These are phyloP conservation scores for Mesoclemmys tuberculata DNA, from an alignment of 2,113 vertebrate genomes.

Conservation along the genomic window DNA sequence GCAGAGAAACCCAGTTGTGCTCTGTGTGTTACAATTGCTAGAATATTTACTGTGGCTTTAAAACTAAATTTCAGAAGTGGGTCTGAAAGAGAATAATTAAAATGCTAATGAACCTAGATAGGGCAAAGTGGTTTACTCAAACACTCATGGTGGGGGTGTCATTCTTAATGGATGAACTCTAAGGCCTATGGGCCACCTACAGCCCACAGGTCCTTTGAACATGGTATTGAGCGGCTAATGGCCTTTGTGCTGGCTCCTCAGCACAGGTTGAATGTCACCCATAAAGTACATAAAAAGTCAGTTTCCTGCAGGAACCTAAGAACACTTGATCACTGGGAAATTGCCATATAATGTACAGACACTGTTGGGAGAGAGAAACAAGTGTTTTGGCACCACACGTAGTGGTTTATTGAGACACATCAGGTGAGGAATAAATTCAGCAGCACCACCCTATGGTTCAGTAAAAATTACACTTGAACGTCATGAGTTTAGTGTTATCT, in stretches of 20 bases:
- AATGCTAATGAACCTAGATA: neutral
- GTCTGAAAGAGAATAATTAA: neutral
- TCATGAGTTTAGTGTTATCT: neutral
- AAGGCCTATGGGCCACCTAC: neutral
- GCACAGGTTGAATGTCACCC: neutral
- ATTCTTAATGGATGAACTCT: neutral
- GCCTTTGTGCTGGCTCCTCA: neutral
- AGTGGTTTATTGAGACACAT: neutral
- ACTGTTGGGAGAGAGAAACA: neutral
- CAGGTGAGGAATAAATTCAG: neutral
- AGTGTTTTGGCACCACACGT: neutral
- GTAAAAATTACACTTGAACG: neutral
- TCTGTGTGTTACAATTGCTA: neutral
- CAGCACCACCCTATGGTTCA: neutral
- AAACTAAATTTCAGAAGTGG: neutral
- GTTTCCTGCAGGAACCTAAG: neutral
- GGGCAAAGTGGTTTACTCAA: slow-evolving; percentile 2
- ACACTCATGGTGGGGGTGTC: neutral
- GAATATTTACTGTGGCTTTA: neutral
- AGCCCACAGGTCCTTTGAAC: neutral
- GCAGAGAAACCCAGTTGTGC: neutral
- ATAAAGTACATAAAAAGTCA: neutral
- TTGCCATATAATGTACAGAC: neutral
- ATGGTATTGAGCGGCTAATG: neutral
- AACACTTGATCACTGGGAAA: neutral